Percentiles rank a stretch among this genome's conserved stretches.
These are phyloP conservation scores for Diogma glabrata DNA, from an alignment of 2,888 invertebrate genomes.

Conservation along the genomic window DNA sequence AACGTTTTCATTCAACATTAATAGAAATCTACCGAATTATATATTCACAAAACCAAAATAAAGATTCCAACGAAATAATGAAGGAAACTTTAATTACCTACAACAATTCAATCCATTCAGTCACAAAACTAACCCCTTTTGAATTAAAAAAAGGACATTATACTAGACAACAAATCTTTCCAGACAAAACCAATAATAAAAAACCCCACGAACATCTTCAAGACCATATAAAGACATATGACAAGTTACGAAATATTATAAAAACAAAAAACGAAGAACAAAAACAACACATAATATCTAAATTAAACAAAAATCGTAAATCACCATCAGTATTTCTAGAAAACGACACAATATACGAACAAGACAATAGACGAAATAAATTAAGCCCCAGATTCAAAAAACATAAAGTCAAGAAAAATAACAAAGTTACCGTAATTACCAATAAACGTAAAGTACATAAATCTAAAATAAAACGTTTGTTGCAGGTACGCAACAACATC, in stretches of 20 bases:
- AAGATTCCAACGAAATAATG: constrained; percentile 14
- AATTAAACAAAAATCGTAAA: neutral
- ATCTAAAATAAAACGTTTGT: neutral
- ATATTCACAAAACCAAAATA: constrained; percentile 14
- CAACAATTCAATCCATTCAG: constrained; percentile 16
- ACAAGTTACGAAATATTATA: no score
- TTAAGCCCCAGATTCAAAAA: neutral
- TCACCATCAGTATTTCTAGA: neutral
- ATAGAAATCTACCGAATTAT: constrained; percentile 18
- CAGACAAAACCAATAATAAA: no score
- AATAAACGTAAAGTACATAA: neutral
- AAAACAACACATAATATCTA: no score
- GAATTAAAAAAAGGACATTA: constrained; percentile 3
- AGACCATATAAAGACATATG: no score
- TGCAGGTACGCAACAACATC: neutral
- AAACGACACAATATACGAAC: neutral
- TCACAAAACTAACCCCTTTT: constrained; percentile 14
- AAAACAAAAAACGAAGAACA: no score
- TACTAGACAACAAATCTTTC: no score
- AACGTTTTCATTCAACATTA: constrained; percentile 17
- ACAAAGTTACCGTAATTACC: neutral
- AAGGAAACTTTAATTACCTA: constrained; percentile 9
- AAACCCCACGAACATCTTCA: no score
- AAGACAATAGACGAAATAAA: no score
- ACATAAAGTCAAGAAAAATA: neutral